Evolutionary conservation across 2,113 vertebrate species (phyloP).

Genomic region (Crocuta crocuta): DNA sequence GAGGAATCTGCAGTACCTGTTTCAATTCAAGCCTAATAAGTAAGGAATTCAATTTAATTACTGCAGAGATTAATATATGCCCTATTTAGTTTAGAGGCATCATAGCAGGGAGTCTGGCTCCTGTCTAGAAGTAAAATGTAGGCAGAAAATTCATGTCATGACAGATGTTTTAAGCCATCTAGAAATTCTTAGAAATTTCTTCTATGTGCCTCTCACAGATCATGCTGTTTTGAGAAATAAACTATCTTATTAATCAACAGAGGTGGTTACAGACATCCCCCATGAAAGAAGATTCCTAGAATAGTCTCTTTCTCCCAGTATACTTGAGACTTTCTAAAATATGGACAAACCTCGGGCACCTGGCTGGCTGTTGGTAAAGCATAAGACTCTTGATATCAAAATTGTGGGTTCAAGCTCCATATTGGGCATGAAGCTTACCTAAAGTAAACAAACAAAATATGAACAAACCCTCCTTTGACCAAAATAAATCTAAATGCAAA

Average conservation of each 20-base stretch:
- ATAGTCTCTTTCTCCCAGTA: not conserved
- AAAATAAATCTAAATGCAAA: not conserved
- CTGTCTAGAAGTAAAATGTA: not conserved
- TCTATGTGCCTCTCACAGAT: not conserved
- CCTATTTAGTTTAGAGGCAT: not conserved
- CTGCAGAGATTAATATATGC: not conserved
- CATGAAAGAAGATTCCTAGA: not conserved
- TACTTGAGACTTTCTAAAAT: not conserved
- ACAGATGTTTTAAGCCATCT: not conserved
- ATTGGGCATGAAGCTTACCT: conserved; percentile 87
- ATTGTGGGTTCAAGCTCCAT: conserved; percentile 98
- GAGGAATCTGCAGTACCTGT: rapidly evolving
- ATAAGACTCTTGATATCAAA: conserved; percentile 98
- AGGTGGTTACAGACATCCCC: not conserved
- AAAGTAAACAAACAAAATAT: not conserved
- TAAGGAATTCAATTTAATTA: not conserved
- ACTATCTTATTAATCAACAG: not conserved
- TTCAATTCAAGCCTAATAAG: not conserved
- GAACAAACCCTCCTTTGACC: not conserved
- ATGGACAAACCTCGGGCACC: not conserved
- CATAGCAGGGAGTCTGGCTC: not conserved
- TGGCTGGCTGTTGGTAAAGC: conserved; percentile 92
- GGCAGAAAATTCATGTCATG: not conserved
- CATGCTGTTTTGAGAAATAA: not conserved
- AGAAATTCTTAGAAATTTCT: not conserved